Evolutionary conservation across 2,888 invertebrate genomes (phyloP).

Genomic region (Pasiphila rectangulata): DNA sequence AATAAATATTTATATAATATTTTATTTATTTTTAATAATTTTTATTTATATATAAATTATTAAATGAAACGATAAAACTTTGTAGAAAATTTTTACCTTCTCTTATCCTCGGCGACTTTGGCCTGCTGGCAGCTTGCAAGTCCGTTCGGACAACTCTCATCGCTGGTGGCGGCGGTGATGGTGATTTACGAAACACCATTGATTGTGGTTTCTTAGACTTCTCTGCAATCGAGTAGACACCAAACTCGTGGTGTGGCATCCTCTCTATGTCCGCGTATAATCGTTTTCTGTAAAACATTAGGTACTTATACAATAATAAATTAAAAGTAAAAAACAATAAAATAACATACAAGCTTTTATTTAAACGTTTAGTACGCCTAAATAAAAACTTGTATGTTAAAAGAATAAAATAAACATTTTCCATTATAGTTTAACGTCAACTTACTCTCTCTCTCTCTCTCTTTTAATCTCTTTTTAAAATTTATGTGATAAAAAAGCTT

Average conservation of each 20-base stretch:
- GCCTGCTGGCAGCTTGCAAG: constrained; percentile 36
- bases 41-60: not conserved
- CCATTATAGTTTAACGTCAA: no score
- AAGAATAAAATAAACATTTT: no score
- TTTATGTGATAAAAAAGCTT: no score
- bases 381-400: no score
- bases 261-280: constrained; percentile 55
- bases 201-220: constrained; percentile 47
- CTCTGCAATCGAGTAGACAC: constrained; percentile 65
- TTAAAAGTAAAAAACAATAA: no score
- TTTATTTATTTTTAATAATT: no score
- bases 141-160: constrained; percentile 47
- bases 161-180: constrained; percentile 52
- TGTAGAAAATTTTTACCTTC: constrained; percentile 46
- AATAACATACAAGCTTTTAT: no score
- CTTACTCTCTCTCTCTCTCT: no score
- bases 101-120: constrained; percentile 53
- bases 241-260: constrained; percentile 61
- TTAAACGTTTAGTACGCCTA: no score
- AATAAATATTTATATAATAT: no score
- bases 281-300: constrained; percentile 61
- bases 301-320: no score
- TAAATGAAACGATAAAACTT: not conserved
- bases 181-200: constrained; percentile 47
- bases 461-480: no score